Evolutionary conservation across 2,888 invertebrate species (phyloP).

Genomic region (Lasius platythorax): DNA sequence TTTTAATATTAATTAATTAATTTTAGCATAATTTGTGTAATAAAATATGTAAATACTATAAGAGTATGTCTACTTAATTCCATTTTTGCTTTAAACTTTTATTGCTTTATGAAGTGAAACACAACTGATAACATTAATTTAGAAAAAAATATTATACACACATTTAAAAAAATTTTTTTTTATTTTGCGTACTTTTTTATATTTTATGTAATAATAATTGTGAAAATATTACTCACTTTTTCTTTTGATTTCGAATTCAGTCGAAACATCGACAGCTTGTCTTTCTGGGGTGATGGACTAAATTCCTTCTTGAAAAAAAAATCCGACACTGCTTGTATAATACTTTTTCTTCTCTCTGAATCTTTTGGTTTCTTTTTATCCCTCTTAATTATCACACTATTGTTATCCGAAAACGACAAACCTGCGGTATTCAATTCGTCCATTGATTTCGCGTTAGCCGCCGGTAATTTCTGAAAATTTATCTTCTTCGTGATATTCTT

Average conservation of each 20-base stretch:
- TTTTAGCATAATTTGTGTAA: no score
- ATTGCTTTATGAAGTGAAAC: no score
- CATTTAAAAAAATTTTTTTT: no score
- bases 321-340: constrained; percentile 94
- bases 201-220: no score
- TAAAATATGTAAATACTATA: no score
- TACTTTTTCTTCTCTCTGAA: constrained; percentile 92
- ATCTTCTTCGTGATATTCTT: constrained; percentile 78
- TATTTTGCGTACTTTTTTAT: no score
- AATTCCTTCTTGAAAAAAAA: constrained; percentile 92
- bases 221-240: constrained; percentile 86
- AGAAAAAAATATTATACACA: no score
- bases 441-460: constrained; percentile 82
- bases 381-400: constrained; percentile 79
- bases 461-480: constrained; percentile 72
- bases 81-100: no score
- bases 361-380: constrained; percentile 88
- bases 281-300: constrained; percentile 84
- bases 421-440: constrained; percentile 77
- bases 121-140: no score
- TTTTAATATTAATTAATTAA: no score
- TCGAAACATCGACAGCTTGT: constrained; percentile 88
- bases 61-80: no score
- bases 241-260: constrained; percentile 89
- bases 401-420: constrained; percentile 49